phyloP scores from a whole-genome alignment of 2,113 vertebrate species.

The Merops nubicus region DNA sequence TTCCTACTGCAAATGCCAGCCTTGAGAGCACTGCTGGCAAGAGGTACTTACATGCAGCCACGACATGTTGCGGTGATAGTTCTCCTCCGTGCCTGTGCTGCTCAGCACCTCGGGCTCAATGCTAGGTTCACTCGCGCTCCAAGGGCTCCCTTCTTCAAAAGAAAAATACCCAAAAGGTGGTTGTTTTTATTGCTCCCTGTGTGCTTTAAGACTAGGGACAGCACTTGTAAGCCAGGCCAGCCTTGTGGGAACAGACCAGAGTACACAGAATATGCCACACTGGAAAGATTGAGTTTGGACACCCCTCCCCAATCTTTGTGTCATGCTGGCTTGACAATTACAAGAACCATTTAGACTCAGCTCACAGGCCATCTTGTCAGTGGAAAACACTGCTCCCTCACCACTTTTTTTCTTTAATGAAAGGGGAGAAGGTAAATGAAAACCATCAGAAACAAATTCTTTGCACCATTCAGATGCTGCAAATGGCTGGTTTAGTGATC shows the following conservation, averaged over 20 bases:
- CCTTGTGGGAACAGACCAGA: constrained; percentile 52
- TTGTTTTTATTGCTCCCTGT: constrained; percentile 52
- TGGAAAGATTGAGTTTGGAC: constrained; percentile 18
- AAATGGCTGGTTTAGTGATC: constrained; percentile 66
- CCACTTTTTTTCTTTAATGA: not conserved
- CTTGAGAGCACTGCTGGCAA: not conserved
- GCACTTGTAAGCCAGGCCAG: constrained; percentile 73
- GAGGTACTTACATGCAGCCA: constrained; percentile 92
- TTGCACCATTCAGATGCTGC: constrained; percentile 69
- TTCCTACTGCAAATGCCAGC: not conserved
- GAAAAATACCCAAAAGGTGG: constrained; percentile 76
- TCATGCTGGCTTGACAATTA: constrained; percentile 61
- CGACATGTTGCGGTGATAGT: constrained; percentile 97
- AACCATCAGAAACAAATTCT: constrained; percentile 40
- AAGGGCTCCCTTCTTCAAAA: constrained; percentile 93
- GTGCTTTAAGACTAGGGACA: constrained; percentile 72
- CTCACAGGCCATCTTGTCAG: not conserved
- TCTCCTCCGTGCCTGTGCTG: constrained; percentile 88
- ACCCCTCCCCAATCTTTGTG: constrained; percentile 14
- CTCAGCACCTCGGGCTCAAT: constrained; percentile 94
- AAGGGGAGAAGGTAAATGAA: constrained; percentile 47
- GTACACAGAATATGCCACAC: constrained; percentile 28
- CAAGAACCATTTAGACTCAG: constrained; percentile 53
- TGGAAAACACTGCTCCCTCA: constrained; percentile 18
- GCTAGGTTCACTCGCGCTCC: constrained; percentile 96